phyloP scores from a whole-genome alignment of 2,113 vertebrate genomes.

The Hyaena hyaena region DNA sequence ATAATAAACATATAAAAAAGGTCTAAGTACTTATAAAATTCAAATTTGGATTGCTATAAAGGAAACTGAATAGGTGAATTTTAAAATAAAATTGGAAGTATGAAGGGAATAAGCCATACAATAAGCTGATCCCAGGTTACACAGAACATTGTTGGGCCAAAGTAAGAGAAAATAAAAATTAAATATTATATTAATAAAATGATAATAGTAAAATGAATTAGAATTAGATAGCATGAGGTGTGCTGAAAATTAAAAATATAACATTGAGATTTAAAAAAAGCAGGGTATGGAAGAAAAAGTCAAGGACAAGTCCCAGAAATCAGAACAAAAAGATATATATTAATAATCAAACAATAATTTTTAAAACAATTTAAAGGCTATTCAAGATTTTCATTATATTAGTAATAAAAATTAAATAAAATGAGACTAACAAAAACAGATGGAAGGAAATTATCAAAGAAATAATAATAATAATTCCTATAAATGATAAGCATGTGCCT shows the following conservation, averaged over 20 bases:
- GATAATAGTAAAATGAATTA: neutral
- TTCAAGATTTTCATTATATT: neutral
- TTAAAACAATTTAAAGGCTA: neutral
- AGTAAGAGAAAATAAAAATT: neutral
- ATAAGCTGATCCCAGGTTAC: neutral
- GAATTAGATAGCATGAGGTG: neutral
- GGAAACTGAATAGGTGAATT: neutral
- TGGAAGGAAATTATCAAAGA: neutral
- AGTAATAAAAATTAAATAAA: neutral
- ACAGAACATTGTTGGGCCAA: neutral
- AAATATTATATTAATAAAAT: neutral
- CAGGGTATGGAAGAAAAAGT: neutral
- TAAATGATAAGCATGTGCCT: neutral
- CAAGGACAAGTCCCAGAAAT: neutral
- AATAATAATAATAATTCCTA: neutral
- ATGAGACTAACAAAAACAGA: neutral
- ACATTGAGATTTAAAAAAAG: neutral
- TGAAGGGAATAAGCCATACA: neutral
- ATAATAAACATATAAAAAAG: neutral
- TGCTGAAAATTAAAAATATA: neutral
- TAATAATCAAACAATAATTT: constrained; percentile 5
- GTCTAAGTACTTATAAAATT: neutral
- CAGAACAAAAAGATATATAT: neutral
- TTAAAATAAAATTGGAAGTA: neutral
- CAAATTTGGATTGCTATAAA: constrained; percentile 5